Percentiles rank a stretch among this genome's conserved stretches.
phyloP scores from a whole-genome alignment of 1,140 invertebrate genomes.

The Ctenoplectra terminalis region DNA sequence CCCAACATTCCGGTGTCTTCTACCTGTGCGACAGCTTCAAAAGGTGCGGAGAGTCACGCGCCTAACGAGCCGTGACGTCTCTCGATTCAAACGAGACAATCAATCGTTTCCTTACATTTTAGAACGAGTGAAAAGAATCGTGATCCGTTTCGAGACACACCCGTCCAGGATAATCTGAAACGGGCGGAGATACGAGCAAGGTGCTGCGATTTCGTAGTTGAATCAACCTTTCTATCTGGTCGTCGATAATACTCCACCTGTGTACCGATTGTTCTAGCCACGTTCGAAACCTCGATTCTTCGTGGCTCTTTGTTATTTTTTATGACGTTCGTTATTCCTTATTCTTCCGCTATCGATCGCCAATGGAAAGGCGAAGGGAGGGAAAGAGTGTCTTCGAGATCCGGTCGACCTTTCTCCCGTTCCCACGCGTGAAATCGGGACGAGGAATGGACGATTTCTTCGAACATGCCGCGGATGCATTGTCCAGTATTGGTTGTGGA shows the following conservation, averaged over 20 bases:
- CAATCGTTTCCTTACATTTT: background rate
- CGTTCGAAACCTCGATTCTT: constrained; percentile 2
- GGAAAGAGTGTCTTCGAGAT: constrained; percentile 57
- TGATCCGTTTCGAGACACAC: constrained; percentile 39
- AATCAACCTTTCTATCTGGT: constrained; percentile 66
- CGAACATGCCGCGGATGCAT: constrained; percentile 29
- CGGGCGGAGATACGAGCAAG: constrained; percentile 11
- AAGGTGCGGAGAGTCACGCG: background rate
- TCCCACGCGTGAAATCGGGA: constrained; percentile 62
- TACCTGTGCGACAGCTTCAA: background rate
- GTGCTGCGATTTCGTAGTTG: constrained; percentile 46
- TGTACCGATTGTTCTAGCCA: constrained; percentile 51
- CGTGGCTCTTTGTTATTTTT: background rate
- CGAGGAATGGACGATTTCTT: constrained; percentile 45
- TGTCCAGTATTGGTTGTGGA: constrained; percentile 40
- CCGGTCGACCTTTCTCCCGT: constrained; percentile 65
- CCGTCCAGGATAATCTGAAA: constrained; percentile 19
- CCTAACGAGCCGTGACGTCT: constrained; percentile 32
- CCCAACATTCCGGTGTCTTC: too few species aligned
- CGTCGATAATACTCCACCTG: constrained; percentile 54
- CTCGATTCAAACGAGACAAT: background rate
- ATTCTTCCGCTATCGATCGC: constrained; percentile 56
- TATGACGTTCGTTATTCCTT: background rate
- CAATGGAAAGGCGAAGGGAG: background rate
- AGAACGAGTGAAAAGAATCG: constrained; percentile 15